Evolutionary conservation across 2,797 vertebrate genomes (phyloP).

Genomic region (Megaceryle alcyon): DNA sequence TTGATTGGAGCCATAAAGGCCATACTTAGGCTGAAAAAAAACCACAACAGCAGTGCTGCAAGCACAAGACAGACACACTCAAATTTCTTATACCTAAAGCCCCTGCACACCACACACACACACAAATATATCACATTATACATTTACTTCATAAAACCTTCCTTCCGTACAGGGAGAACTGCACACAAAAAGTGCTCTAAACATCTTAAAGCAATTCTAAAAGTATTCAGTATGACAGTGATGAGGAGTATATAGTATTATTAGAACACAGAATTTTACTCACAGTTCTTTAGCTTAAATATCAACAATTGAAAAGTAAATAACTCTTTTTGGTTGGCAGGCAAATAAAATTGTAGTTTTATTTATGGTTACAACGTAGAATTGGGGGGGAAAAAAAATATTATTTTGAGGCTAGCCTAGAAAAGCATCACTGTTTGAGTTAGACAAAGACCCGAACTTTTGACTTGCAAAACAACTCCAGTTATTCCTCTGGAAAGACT

Average conservation of each 20-base stretch:
- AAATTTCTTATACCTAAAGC: background rate
- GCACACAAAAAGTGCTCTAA: background rate
- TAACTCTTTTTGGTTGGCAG: background rate
- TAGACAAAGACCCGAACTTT: background rate
- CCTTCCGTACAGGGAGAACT: background rate
- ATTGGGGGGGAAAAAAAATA: background rate
- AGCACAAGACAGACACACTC: background rate
- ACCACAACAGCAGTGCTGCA: background rate
- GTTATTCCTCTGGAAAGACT: background rate
- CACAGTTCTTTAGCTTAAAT: background rate
- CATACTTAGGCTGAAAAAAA: background rate
- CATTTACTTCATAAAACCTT: background rate
- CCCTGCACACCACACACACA: background rate
- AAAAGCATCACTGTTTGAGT: background rate
- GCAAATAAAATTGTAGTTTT: background rate
- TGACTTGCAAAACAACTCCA: background rate
- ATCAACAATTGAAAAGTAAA: background rate
- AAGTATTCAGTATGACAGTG: background rate
- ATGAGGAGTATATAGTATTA: background rate
- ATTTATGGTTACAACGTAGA: background rate
- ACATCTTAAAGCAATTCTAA: background rate
- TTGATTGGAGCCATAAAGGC: background rate
- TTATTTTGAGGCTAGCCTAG: background rate
- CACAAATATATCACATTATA: background rate
- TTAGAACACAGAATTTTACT: background rate